Evolutionary conservation across 2,888 invertebrate species (phyloP), one percentile per base, ranked within the genome.

Genomic region (Chymomyza caudatula): DNA sequence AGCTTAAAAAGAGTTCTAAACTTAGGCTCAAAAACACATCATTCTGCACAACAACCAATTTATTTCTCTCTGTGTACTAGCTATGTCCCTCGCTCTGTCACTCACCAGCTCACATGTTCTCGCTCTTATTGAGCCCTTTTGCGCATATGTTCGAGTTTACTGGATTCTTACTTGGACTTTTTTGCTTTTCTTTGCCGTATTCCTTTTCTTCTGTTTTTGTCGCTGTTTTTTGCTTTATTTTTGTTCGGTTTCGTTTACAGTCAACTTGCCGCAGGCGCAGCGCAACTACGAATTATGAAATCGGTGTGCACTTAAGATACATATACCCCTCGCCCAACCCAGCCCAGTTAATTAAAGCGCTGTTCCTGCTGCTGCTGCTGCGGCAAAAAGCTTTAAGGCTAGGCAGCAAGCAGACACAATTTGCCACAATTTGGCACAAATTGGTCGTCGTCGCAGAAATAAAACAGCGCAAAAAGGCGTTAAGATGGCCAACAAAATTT

Each of bases 71-170:
- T n/a, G n/a, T n/a, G n/a, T n/a, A n/a, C n/a, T n/a, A n/a, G n/a
- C n/a, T n/a, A n/a, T n/a, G n/a, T 37, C 55, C 42, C 8, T 43
- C 5, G 54, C 25, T 13, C 8, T 4, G 13, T 37, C 29, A 37
- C 29, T 37, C 29, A 17, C 25, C 19, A 17, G 5, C 11, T 11
- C 13, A 8, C 15, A 15, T 37, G 19, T 13, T 51, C 20, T 60
- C 20, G 13, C 11, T 47, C 13, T 25, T 56, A 51, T 65, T 60
- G 58, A 68, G 65, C 65, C 60, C 63, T 64, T 60, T 56, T 42
- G 60, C 59, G 68, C 81, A 77, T 81, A 82, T 77, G 81, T 63
- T 78, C 69, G 59, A 78, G 78, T 76, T 77, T 67, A 71, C 71
- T 68, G 72, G 70, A 76, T 68, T 72, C 69, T 60, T 59, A 37